phyloP scores from a whole-genome alignment of 2,888 invertebrate genomes.

The Salpingus planirostris region DNA sequence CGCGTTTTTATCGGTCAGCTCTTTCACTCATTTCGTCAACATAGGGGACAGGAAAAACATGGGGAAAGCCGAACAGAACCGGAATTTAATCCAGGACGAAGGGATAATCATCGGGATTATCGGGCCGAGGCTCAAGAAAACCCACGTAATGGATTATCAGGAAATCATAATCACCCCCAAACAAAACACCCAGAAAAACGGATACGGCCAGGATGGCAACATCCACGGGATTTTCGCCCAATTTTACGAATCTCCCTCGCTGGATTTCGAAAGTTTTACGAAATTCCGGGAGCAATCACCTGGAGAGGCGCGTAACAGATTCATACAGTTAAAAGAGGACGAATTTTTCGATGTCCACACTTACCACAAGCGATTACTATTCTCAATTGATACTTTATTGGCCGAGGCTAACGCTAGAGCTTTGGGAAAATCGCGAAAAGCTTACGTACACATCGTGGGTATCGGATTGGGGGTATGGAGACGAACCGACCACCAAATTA shows the following conservation, averaged over 20 bases:
- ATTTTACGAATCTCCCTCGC: constrained; percentile 21
- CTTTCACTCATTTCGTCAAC: constrained; percentile 49
- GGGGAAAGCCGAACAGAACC: constrained; percentile 42
- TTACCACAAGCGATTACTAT: constrained; percentile 46
- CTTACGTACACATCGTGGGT: constrained; percentile 59
- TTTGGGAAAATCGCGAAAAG: constrained; percentile 42
- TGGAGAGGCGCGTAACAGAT: constrained; percentile 3
- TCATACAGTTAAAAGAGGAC: constrained; percentile 12
- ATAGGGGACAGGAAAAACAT: constrained; percentile 48
- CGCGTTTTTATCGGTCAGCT: constrained; percentile 47
- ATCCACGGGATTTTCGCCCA: constrained; percentile 26
- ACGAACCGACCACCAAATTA: constrained; percentile 51
- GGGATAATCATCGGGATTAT: constrained; percentile 47
- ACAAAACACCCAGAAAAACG: constrained; percentile 40
- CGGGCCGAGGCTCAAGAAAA: constrained; percentile 47
- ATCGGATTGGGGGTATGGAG: constrained; percentile 63
- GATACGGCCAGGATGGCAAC: constrained; percentile 35
- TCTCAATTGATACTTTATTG: constrained; percentile 53
- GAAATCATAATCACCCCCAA: constrained; percentile 47
- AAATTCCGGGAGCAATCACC: not conserved
- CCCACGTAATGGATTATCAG: constrained; percentile 52
- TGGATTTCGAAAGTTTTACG: constrained; percentile 12
- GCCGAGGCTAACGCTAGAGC: constrained; percentile 55
- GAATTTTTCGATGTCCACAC: constrained; percentile 23
- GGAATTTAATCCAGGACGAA: constrained; percentile 36